phyloP scores from a whole-genome alignment of 2,113 vertebrate genomes.

The Lophius piscatorius region DNA sequence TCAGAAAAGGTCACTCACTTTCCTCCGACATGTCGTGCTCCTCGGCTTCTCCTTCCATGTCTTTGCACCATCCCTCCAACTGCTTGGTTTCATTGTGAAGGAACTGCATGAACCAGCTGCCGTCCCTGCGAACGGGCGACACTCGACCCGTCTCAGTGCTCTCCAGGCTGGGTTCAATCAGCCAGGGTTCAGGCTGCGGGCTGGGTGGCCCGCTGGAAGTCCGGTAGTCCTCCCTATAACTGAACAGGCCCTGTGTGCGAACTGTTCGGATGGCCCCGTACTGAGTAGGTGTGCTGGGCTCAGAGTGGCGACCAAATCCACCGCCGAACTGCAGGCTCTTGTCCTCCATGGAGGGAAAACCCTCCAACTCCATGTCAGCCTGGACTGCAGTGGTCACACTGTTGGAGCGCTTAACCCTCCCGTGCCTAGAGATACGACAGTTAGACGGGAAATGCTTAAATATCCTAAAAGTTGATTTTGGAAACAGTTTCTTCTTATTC shows the following conservation, averaged over 20 bases:
- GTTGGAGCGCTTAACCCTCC: constrained; percentile 96
- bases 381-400: constrained; percentile 97
- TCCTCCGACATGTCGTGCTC: constrained; percentile 96
- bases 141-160: constrained; percentile 84
- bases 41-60: constrained; percentile 97
- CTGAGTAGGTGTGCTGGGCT: constrained; percentile 96
- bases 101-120: constrained; percentile 97
- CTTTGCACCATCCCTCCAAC: constrained; percentile 97
- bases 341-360: constrained; percentile 94
- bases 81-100: constrained; percentile 95
- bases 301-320: constrained; percentile 92
- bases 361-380: constrained; percentile 95
- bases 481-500: no score
- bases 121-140: constrained; percentile 90
- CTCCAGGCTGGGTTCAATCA: constrained; percentile 85
- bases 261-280: constrained; percentile 94
- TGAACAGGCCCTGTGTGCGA: constrained; percentile 96
- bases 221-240: constrained; percentile 96
- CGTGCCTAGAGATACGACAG: constrained; percentile 86
- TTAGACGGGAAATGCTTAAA: no score
- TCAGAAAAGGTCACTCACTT: constrained; percentile 88
- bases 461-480: no score
- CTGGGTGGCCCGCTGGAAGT: constrained; percentile 87
- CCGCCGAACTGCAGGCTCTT: constrained; percentile 97
- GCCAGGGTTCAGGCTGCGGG: constrained; percentile 90